These are phyloP conservation scores for Campoplex nolae DNA, from an alignment of 2,888 invertebrate species.

Conservation along the genomic window DNA sequence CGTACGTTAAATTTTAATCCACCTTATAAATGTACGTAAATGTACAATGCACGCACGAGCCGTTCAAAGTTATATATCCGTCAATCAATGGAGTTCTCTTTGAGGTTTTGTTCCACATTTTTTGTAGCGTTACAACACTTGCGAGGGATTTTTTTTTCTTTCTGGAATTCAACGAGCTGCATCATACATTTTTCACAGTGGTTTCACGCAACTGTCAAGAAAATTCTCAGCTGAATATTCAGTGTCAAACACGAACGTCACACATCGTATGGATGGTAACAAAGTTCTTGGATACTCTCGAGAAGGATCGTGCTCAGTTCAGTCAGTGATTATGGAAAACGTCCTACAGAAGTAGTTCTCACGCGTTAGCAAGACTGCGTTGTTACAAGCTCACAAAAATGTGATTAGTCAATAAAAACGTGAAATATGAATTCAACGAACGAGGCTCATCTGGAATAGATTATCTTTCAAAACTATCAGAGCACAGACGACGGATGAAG, in stretches of 20 bases:
- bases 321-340: background rate
- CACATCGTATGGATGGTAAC: background rate
- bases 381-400: no score
- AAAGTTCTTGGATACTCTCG: no score
- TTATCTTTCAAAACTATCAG: background rate
- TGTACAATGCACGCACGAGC: background rate
- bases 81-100: background rate
- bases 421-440: background rate
- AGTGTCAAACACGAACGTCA: background rate
- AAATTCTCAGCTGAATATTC: background rate
- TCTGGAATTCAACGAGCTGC: background rate
- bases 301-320: background rate
- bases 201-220: background rate
- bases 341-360: background rate
- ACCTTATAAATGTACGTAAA: background rate
- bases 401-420: background rate
- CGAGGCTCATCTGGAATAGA: background rate
- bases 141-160: background rate
- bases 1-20: conserved; percentile 36
- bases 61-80: background rate
- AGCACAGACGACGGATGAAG: background rate
- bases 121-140: background rate
- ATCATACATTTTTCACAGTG: background rate
- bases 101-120: background rate
- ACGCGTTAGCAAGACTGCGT: background rate